Percentiles rank a stretch among this genome's conserved stretches.
phyloP scores from a whole-genome alignment of 2,888 invertebrate genomes.

The Synergus itoensis region DNA sequence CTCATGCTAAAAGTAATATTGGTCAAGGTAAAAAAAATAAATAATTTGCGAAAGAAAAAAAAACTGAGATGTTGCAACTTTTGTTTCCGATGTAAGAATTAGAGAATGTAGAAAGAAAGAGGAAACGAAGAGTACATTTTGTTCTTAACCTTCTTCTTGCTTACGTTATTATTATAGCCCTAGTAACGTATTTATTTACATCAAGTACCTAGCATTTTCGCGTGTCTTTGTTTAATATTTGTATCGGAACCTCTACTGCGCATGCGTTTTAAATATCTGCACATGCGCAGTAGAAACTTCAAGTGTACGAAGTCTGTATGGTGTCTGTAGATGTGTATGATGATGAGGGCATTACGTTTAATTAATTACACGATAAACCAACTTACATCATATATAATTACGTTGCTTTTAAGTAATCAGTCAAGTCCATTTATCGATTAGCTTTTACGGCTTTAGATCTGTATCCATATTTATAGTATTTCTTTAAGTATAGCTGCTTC shows the following conservation, averaged over 20 bases:
- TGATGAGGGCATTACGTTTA: constrained; percentile 51
- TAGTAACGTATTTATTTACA: constrained; percentile 63
- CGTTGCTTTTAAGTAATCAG: constrained; percentile 68
- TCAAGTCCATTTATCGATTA: constrained; percentile 66
- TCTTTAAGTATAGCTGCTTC: constrained; percentile 65
- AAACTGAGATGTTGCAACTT: background rate
- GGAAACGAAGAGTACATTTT: constrained; percentile 43
- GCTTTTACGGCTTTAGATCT: constrained; percentile 52
- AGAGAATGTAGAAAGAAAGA: background rate
- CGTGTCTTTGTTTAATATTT: constrained; percentile 47
- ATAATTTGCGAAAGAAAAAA: background rate
- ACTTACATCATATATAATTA: constrained; percentile 56
- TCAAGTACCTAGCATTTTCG: constrained; percentile 60
- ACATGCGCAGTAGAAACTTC: constrained; percentile 31
- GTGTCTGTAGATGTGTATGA: constrained; percentile 52
- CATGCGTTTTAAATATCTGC: background rate
- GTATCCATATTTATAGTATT: constrained; percentile 53
- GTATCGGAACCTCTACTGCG: background rate
- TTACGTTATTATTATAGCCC: constrained; percentile 59
- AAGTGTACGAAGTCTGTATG: constrained; percentile 50
- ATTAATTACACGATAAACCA: constrained; percentile 60
- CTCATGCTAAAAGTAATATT: constrained; percentile 66
- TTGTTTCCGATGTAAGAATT: background rate
- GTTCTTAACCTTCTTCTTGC: constrained; percentile 50
- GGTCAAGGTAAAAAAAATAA: constrained; percentile 58